These are phyloP conservation scores for Cuculus canorus DNA, from an alignment of 2,797 vertebrate genomes.

Conservation along the genomic window DNA sequence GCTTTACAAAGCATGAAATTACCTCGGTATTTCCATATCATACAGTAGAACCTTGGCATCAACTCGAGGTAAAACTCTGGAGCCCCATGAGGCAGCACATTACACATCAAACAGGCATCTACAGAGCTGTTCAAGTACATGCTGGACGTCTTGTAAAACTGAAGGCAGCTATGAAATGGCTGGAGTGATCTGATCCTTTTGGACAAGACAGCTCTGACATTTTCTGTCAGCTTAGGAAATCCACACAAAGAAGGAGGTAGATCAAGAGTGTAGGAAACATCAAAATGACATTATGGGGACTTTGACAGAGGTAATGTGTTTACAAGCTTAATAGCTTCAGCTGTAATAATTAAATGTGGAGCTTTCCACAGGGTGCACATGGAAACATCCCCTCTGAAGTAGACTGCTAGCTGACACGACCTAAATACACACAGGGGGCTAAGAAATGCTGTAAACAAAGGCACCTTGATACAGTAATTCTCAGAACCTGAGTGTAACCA, in stretches of 20 bases:
- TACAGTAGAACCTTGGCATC: neutral
- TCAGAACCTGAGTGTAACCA: neutral
- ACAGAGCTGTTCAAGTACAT: neutral
- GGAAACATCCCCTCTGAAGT: neutral
- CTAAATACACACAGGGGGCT: neutral
- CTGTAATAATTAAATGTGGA: conserved; percentile 33
- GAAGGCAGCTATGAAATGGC: neutral
- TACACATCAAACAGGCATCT: conserved; percentile 14
- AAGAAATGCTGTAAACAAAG: neutral
- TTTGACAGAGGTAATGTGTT: conserved; percentile 17
- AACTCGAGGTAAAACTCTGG: neutral
- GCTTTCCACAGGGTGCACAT: neutral
- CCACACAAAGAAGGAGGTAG: neutral
- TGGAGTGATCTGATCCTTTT: neutral
- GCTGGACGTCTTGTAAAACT: neutral
- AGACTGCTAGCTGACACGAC: neutral
- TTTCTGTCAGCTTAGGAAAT: neutral
- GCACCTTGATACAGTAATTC: neutral
- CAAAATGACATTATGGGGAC: conserved; percentile 33
- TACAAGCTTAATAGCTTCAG: conserved; percentile 1
- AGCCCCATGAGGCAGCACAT: neutral
- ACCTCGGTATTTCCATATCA: conserved; percentile 19
- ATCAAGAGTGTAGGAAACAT: neutral
- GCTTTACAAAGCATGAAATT: conserved; percentile 64
- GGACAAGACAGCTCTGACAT: conserved; percentile 17